Evolutionary conservation across 37 sponge, comb jelly and placozoan species (phyloP).

Genomic region (Beroe ovata): DNA sequence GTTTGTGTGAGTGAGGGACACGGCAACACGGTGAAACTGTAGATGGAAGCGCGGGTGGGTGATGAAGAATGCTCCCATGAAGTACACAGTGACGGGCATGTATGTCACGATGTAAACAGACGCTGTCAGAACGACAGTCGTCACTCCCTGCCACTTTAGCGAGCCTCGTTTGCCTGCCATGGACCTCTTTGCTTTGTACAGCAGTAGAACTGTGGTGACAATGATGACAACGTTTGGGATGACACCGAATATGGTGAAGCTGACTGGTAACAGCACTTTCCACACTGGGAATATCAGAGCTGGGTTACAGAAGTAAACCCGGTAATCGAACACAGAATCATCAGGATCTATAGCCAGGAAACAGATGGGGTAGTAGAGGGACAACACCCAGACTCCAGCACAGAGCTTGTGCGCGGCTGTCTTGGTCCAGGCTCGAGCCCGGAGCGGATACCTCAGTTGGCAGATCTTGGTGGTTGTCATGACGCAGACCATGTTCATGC

Average conservation of each 20-base stretch:
- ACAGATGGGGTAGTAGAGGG: constrained; percentile 31
- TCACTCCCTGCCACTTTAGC: constrained; percentile 37
- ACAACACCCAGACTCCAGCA: neutral
- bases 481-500: constrained; percentile 14
- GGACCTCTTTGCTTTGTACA: neutral
- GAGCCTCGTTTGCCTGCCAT: neutral
- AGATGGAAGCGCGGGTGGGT: neutral
- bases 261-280: constrained; percentile 14
- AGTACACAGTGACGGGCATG: constrained; percentile 36
- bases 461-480: constrained; percentile 27
- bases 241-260: neutral
- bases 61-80: constrained; percentile 6
- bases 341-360: constrained; percentile 26
- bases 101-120: constrained; percentile 9
- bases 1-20: constrained; percentile 36
- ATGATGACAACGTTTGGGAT: constrained; percentile 5
- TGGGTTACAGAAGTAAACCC: constrained; percentile 46
- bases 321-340: constrained; percentile 38
- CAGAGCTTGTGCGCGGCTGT: constrained; percentile 3
- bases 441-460: constrained; percentile 10
- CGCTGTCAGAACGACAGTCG: constrained; percentile 22
- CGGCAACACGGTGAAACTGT: constrained; percentile 1
- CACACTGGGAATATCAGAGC: neutral
- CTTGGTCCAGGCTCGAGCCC: constrained; percentile 17
- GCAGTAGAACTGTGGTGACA: neutral